A percentile compares a stretch with the other conserved stretches of the same genome.
These are phyloP conservation scores for Agonopterix subpropinquella DNA, from an alignment of 2,888 invertebrate genomes.

Conservation along the genomic window DNA sequence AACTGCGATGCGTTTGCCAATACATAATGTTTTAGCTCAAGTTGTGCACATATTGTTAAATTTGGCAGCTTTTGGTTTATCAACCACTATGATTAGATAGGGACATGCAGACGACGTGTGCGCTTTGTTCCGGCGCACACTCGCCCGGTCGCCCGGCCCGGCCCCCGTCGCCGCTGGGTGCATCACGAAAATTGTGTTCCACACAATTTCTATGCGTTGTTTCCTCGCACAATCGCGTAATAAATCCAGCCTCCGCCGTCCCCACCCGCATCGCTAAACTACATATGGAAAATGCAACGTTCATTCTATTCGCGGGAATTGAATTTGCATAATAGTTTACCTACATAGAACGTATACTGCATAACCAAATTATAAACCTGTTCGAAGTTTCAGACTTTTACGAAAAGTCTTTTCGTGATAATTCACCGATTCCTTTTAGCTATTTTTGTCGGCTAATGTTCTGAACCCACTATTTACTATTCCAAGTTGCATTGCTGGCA, in stretches of 20 bases:
- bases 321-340: slow-evolving; percentile 21
- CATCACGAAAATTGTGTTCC: slow-evolving; percentile 10
- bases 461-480: slow-evolving; percentile 4
- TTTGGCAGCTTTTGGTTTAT: too few species aligned
- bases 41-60: too few species aligned
- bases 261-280: neutral
- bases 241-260: slow-evolving; percentile 1
- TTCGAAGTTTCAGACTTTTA: too few species aligned
- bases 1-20: too few species aligned
- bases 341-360: too few species aligned
- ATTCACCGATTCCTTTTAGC: too few species aligned
- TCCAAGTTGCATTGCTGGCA: slow-evolving; percentile 2
- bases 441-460: neutral
- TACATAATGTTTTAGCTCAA: too few species aligned
- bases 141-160: neutral
- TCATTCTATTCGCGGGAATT: slow-evolving; percentile 18
- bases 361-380: too few species aligned
- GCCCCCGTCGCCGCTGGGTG: slow-evolving; percentile 1
- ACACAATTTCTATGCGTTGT: slow-evolving; percentile 1
- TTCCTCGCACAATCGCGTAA: slow-evolving; percentile 2
- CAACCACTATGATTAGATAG: neutral
- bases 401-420: too few species aligned
- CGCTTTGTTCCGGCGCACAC: neutral
- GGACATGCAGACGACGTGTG: neutral
- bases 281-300: slow-evolving; percentile 10